phyloP scores from a whole-genome alignment of 2,888 invertebrate genomes.

The Acrobasis repandana region DNA sequence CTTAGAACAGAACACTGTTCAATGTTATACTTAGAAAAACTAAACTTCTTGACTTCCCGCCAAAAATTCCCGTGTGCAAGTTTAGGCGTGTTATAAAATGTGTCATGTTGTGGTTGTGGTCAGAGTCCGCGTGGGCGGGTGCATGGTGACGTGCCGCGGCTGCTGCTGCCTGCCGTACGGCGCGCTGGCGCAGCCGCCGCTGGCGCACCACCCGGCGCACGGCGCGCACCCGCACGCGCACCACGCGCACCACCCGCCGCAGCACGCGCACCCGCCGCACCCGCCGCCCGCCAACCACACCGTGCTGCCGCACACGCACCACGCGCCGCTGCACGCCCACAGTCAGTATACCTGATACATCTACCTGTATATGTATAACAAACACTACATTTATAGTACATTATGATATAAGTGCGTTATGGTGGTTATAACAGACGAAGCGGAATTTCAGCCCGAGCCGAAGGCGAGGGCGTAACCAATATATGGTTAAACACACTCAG shows the following conservation, averaged over 20 bases:
- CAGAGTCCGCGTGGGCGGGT: conserved; percentile 53
- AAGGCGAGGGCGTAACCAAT: no score
- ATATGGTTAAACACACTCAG: no score
- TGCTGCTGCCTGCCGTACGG: conserved; percentile 56
- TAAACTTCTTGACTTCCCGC: no score
- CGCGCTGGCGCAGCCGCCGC: conserved; percentile 33
- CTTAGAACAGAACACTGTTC: no score
- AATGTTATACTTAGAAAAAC: no score
- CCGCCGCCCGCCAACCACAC: conserved; percentile 34
- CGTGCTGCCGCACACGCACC: conserved; percentile 38
- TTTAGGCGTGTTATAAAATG: no score
- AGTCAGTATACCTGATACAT: conserved; percentile 40
- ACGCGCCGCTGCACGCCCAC: conserved; percentile 57
- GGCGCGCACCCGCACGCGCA: conserved; percentile 36
- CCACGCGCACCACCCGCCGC: conserved; percentile 32
- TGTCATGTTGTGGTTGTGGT: conserved; percentile 15
- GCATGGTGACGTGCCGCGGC: conserved; percentile 58
- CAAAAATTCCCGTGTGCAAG: no score
- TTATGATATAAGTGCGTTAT: no score
- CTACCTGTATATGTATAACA: no score
- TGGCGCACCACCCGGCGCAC: conserved; percentile 35
- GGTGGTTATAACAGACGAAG: no score
- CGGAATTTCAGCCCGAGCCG: no score
- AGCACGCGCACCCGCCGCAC: conserved; percentile 33
- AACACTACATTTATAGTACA: no score